These are phyloP conservation scores for Frankliniella fusca DNA, from an alignment of 2,888 invertebrate genomes.

Conservation along the genomic window DNA sequence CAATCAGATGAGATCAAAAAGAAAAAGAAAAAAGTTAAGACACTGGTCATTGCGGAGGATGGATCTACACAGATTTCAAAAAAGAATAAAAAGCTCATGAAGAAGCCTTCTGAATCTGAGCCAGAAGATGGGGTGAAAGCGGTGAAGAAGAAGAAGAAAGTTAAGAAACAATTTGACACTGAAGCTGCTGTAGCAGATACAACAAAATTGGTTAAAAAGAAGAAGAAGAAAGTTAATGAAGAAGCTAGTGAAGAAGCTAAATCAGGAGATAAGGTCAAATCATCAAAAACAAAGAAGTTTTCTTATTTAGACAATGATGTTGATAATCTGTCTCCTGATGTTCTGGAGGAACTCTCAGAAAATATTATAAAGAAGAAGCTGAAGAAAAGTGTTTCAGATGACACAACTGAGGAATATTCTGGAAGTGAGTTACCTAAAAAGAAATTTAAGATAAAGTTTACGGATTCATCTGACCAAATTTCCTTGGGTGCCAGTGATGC, in stretches of 20 bases:
- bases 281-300: neutral
- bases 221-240: neutral
- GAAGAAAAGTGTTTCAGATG: neutral
- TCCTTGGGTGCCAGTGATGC: neutral
- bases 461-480: neutral
- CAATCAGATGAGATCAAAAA: neutral
- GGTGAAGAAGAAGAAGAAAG: neutral
- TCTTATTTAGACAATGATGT: neutral
- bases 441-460: neutral
- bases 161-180: neutral
- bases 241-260: neutral
- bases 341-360: neutral
- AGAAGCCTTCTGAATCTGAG: neutral
- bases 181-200: neutral
- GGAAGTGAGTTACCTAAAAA: neutral
- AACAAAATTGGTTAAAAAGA: neutral
- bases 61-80: neutral
- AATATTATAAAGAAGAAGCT: neutral
- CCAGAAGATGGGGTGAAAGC: too few relatives aligned
- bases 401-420: neutral
- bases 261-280: neutral
- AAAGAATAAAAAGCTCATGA: neutral
- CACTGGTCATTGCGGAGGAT: neutral
- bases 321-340: too few relatives aligned
- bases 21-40: neutral